Conservation (phyloP, 2,797 vertebrate species). For the Dipus sagitta region DNA sequence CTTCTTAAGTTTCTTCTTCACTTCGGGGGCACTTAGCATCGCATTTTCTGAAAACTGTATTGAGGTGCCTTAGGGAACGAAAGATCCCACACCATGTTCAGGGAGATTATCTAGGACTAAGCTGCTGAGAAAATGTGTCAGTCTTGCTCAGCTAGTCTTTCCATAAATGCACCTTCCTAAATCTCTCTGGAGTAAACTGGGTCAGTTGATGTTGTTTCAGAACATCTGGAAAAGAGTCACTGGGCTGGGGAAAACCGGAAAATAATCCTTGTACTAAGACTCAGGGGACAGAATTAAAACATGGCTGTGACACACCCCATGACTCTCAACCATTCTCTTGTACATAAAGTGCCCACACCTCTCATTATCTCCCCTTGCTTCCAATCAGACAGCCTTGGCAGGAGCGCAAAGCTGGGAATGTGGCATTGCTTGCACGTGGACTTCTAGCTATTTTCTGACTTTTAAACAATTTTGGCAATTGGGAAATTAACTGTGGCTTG, state of each 20-base stretch:
- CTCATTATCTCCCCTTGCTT: constrained; percentile 54
- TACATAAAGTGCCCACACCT: constrained; percentile 29
- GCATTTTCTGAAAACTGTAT: constrained; percentile 50
- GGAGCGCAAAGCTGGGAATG: constrained; percentile 26
- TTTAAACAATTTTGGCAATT: not conserved
- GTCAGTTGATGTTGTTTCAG: constrained; percentile 84
- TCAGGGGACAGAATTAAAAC: constrained; percentile 70
- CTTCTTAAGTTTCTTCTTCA: constrained; percentile 85
- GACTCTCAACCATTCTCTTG: constrained; percentile 53
- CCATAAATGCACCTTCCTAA: constrained; percentile 82
- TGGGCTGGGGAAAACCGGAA: constrained; percentile 24
- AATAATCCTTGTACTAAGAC: constrained; percentile 51
- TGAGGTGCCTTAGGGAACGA: constrained; percentile 72
- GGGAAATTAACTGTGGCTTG: constrained; percentile 26
- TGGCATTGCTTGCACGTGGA: not conserved
- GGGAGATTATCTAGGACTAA: constrained; percentile 81
- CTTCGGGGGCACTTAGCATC: constrained; percentile 71
- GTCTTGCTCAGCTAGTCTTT: constrained; percentile 71
- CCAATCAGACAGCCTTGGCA: constrained; percentile 13
- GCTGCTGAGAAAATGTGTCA: constrained; percentile 52
- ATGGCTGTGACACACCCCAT: constrained; percentile 50
- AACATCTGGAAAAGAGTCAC: constrained; percentile 82
- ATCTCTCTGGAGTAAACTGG: constrained; percentile 81
- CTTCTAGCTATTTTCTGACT: constrained; percentile 26
- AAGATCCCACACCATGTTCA: constrained; percentile 59